These are phyloP conservation scores for Zaprionus tsacasi DNA, from an alignment of 1,140 invertebrate species.

Conservation along the genomic window DNA sequence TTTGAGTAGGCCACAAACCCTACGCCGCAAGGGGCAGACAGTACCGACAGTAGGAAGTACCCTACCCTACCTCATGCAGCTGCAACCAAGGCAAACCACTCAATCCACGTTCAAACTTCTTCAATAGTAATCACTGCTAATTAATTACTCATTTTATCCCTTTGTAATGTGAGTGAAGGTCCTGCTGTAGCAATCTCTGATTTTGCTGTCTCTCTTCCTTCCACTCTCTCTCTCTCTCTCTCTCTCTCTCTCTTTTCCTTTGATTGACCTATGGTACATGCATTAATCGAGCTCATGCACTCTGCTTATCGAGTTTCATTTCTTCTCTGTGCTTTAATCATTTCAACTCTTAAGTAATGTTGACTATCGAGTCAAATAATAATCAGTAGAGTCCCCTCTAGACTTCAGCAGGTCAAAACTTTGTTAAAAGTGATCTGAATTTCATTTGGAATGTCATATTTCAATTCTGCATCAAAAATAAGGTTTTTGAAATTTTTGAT, in stretches of 20 bases:
- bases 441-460: too few relatives aligned
- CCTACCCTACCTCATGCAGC: not conserved
- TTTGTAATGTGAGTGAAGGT: not conserved
- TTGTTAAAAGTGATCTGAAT: too few relatives aligned
- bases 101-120: constrained; percentile 10
- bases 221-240: not conserved
- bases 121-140: constrained; percentile 16
- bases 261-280: not conserved
- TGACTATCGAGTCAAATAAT: too few relatives aligned
- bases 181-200: not conserved
- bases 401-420: too few relatives aligned
- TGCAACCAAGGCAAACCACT: not conserved
- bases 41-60: not conserved
- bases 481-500: too few relatives aligned
- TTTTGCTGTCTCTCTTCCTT: not conserved
- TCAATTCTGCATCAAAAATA: too few relatives aligned
- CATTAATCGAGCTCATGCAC: too few relatives aligned
- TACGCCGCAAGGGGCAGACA: not conserved
- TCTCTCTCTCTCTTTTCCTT: not conserved
- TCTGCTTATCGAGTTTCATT: not conserved
- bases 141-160: constrained; percentile 12
- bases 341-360: not conserved
- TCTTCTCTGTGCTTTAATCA: not conserved
- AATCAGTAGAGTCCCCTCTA: too few relatives aligned
- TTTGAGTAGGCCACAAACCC: not conserved